Evolutionary conservation across 2,888 invertebrate species (phyloP), one percentile per base, ranked within the genome.

Genomic region (Cephus pulcher): DNA sequence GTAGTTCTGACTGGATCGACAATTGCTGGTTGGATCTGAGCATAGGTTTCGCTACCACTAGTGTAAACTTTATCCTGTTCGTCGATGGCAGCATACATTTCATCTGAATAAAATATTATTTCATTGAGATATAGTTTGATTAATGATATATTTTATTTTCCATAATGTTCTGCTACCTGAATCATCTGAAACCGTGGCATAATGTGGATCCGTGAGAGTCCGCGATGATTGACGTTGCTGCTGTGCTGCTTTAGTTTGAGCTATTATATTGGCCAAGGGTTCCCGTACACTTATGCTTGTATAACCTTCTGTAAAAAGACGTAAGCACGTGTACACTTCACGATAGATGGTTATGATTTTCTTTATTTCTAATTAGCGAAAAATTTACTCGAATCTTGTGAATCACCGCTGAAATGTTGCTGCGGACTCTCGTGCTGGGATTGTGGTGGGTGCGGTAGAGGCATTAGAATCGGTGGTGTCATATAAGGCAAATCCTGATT

Each of bases 281-380:
- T 97, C 97, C 32, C 97, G 93, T 1, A 98, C 98, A 83, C 97
- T 97, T 85, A 97, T 97, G 89, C 97, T 97, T 0, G 97, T 97
- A 90, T 98, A 98, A 74, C 97, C 97, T 93, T 97, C 97, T 97
- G 92, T 37, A 93, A 92, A 82, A 81, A 88, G 30, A 80, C 40
- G 77, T 75, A 9, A 68, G 12, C 68, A 71, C 12, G 32, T 32
- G n/a, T 15, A 1, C 30, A 30, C 37, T 73, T 70, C 11, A 23
- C 12, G 34, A 34, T 11, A 70, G 40, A 69, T 70, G 12, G 33
- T 15, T 75, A 82, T 74, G 35, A n/a, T 74, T 77, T 34, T 73
- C 37, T 80, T 69, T 68, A 75, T n/a, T 6, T 77, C 56, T 30
- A 75, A 70, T 73, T 4, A 30, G 15, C 33, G 11, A 69, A 76